Conservation (phyloP, 53 echinoderm and acorn worm species). For the Apostichopus leukothele region DNA sequence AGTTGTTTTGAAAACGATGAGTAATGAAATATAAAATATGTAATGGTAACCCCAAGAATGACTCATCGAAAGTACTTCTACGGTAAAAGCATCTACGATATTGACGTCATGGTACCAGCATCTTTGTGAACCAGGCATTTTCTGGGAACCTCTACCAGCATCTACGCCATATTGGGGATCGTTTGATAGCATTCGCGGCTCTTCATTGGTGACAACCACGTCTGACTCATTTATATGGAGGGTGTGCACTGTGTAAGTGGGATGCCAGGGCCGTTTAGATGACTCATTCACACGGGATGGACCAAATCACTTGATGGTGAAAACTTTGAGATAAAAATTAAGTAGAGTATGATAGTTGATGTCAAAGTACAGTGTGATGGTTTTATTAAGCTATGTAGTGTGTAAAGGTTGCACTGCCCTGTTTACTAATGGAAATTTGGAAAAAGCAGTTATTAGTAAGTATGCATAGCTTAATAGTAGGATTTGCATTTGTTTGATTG, state of each 20-base stretch:
- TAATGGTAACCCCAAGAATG: conserved; percentile 29
- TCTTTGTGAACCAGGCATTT: neutral
- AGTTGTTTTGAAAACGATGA: neutral
- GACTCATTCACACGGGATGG: neutral
- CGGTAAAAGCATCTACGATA: neutral
- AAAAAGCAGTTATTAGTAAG: no score
- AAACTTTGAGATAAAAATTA: neutral
- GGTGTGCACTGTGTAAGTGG: neutral
- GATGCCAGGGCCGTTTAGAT: neutral
- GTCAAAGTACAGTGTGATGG: no score
- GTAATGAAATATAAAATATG: neutral
- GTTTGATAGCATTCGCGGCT: neutral
- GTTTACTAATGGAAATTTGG: no score
- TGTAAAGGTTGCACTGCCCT: no score
- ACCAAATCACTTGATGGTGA: neutral
- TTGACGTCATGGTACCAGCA: conserved; percentile 39
- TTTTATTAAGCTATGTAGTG: no score
- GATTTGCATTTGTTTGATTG: no score
- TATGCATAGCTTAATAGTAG: no score
- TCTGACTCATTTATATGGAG: no score
- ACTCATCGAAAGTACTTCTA: neutral
- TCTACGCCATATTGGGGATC: neutral
- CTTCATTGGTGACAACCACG: no score
- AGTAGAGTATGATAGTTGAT: no score
- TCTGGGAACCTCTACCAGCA: conserved; percentile 31